A percentile compares a stretch with the other conserved stretches of the same genome.
These are phyloP conservation scores for Montipora cactus DNA, from an alignment of 64 coral and sea anemone genomes.

Conservation along the genomic window DNA sequence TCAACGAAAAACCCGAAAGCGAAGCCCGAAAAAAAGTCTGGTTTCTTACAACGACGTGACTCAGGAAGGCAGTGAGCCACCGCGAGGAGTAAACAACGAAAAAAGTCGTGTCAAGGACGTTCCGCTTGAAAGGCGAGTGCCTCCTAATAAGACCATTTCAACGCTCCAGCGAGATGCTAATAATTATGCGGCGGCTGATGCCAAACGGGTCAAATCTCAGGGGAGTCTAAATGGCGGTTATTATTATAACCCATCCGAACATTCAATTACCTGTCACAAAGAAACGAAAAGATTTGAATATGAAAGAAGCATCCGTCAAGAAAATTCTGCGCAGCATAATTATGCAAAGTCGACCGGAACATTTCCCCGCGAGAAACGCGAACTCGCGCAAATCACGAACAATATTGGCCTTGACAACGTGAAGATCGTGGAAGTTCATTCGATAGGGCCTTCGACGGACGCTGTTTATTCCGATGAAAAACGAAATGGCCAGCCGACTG, in stretches of 20 bases:
- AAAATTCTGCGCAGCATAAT: slow-evolving; percentile 43
- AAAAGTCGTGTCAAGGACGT: slow-evolving; percentile 8
- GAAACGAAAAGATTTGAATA: slow-evolving; percentile 51
- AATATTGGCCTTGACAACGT: slow-evolving; percentile 73
- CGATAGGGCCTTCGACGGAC: slow-evolving; percentile 28
- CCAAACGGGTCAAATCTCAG: slow-evolving; percentile 43
- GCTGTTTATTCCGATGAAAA: slow-evolving; percentile 39
- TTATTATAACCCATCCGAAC: slow-evolving; percentile 26
- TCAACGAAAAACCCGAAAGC: slow-evolving; percentile 48
- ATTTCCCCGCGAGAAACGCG: slow-evolving; percentile 42
- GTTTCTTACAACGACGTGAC: slow-evolving; percentile 52
- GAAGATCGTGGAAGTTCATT: slow-evolving; percentile 81
- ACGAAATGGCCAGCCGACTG: background rate
- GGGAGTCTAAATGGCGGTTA: slow-evolving; percentile 43
- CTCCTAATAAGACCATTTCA: slow-evolving; percentile 35
- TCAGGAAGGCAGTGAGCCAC: background rate
- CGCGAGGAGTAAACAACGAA: background rate
- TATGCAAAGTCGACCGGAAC: slow-evolving; percentile 30
- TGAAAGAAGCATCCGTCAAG: slow-evolving; percentile 25
- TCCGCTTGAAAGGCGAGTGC: slow-evolving; percentile 27
- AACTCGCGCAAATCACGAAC: slow-evolving; percentile 14
- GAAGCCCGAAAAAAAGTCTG: slow-evolving; percentile 52
- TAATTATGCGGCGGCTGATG: slow-evolving; percentile 27
- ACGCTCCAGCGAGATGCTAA: slow-evolving; percentile 22
- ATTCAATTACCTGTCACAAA: slow-evolving; percentile 29